Conservation (phyloP, 2,888 invertebrate genomes). For the Folsomia manolachei region DNA sequence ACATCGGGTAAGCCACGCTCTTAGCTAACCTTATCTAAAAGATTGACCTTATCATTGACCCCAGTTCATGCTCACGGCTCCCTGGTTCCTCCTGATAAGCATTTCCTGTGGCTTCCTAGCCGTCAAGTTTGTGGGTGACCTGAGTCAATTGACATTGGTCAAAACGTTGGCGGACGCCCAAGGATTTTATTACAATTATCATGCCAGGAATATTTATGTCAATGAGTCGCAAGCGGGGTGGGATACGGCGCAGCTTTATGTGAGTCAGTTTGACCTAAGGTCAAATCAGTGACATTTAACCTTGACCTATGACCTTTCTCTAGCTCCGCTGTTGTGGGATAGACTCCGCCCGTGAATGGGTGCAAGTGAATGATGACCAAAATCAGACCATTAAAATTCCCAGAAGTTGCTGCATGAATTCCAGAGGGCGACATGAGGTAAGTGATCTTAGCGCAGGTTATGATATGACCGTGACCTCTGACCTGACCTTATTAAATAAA, state of each 20-base stretch:
- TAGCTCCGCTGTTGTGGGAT: slow-evolving; percentile 20
- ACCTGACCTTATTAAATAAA: too few species aligned
- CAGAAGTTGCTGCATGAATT: slow-evolving; percentile 11
- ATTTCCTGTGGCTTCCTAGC: background rate
- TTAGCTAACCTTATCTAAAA: background rate
- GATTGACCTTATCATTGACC: background rate
- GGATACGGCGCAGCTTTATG: background rate
- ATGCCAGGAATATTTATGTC: background rate
- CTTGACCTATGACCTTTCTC: too few species aligned
- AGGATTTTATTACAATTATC: background rate
- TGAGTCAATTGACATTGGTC: background rate
- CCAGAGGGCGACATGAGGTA: background rate
- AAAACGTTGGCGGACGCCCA: background rate
- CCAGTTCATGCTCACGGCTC: background rate
- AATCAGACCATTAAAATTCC: slow-evolving; percentile 14
- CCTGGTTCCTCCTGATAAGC: background rate
- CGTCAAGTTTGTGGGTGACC: background rate
- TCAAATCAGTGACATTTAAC: too few species aligned
- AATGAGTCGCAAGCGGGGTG: background rate
- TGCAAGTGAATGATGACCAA: background rate
- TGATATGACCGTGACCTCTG: too few species aligned
- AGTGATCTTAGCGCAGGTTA: background rate
- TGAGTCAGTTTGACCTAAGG: too few species aligned
- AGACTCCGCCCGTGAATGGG: slow-evolving; percentile 11
- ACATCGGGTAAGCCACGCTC: background rate